Conservation (phyloP, 2,888 invertebrate genomes). For the Meganola albula region DNA sequence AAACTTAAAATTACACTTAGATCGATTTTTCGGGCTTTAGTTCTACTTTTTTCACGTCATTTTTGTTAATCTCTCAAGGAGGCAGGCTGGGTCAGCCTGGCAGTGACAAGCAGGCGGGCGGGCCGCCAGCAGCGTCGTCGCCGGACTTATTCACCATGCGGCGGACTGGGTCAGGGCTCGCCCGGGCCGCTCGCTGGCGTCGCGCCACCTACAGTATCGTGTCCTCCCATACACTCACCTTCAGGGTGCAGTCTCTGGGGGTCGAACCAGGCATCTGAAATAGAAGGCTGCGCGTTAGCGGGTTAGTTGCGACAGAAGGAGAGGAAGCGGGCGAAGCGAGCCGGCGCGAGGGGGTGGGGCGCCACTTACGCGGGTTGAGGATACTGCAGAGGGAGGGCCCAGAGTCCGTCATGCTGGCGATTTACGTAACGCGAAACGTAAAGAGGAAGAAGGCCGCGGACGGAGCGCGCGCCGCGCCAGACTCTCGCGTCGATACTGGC, state of each 20-base stretch:
- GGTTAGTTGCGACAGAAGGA: conserved; percentile 72
- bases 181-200: conserved; percentile 42
- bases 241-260: conserved; percentile 93
- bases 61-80: no score
- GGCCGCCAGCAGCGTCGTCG: neutral
- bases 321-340: conserved; percentile 52
- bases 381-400: conserved; percentile 72
- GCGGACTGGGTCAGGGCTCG: conserved; percentile 33
- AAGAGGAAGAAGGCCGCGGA: conserved; percentile 49
- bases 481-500: conserved; percentile 76
- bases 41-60: no score
- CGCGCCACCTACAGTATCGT: conserved; percentile 48
- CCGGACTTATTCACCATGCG: conserved; percentile 27
- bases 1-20: no score
- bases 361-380: conserved; percentile 69
- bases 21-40: no score
- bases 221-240: conserved; percentile 82
- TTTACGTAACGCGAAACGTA: conserved; percentile 66
- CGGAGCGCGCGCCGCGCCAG: conserved; percentile 73
- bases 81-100: no score
- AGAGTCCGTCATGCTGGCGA: conserved; percentile 64
- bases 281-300: conserved; percentile 77
- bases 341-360: conserved; percentile 38
- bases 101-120: neutral
- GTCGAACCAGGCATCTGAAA: conserved; percentile 96